These are phyloP conservation scores for Hippolais icterina DNA, from an alignment of 2,113 vertebrate species.

Conservation along the genomic window DNA sequence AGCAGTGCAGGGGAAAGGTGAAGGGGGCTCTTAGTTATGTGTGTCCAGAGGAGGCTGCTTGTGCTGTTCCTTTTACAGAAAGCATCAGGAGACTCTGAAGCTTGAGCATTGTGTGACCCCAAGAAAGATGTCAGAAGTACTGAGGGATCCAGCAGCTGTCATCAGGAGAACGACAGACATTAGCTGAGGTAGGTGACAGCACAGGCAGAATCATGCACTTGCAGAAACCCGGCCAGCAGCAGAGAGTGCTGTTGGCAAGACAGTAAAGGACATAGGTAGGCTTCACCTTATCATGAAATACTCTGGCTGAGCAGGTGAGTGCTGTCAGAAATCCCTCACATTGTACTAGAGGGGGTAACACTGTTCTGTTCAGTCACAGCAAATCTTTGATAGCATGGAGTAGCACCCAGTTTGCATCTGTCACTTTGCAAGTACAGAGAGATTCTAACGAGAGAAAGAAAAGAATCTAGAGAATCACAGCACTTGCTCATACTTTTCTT, in stretches of 20 bases:
- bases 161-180: neutral
- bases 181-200: neutral
- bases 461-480: neutral
- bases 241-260: neutral
- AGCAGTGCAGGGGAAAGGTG: neutral
- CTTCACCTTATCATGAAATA: neutral
- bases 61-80: neutral
- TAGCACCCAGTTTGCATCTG: neutral
- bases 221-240: neutral
- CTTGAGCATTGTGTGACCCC: neutral
- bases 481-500: neutral
- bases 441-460: neutral
- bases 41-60: neutral
- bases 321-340: neutral
- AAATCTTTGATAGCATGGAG: neutral
- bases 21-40: neutral
- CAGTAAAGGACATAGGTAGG: neutral
- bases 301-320: neutral
- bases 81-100: neutral
- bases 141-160: neutral
- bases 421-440: neutral
- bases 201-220: neutral
- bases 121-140: neutral
- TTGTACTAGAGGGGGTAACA: neutral
- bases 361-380: neutral